Evolutionary conservation across 1,140 invertebrate genomes (phyloP).

Genomic region (Cherax quadricarinatus): DNA sequence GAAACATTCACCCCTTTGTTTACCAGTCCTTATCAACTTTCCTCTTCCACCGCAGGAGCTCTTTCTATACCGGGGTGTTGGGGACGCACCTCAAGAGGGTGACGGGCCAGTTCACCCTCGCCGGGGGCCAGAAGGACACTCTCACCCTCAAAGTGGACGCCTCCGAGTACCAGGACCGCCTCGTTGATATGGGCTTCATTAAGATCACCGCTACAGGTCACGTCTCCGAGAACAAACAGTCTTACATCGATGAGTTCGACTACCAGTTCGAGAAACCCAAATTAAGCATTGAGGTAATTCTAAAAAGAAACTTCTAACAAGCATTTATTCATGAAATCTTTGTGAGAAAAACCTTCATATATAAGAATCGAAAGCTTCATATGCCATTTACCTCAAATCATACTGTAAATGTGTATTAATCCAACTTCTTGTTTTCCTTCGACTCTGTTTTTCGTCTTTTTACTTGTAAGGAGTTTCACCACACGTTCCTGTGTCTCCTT

Average conservation of each 20-base stretch:
- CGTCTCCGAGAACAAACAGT: slow-evolving; percentile 76
- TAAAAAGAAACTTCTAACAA: no score
- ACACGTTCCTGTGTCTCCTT: no score
- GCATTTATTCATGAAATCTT: no score
- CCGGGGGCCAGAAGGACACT: slow-evolving; percentile 61
- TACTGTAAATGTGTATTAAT: no score
- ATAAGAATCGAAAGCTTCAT: no score
- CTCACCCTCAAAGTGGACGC: slow-evolving; percentile 67
- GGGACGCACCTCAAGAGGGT: slow-evolving; percentile 83
- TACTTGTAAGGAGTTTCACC: no score
- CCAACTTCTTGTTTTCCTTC: no score
- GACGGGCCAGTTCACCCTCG: slow-evolving; percentile 81
- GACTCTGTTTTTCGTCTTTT: no score
- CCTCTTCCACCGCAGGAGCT: slow-evolving; percentile 76
- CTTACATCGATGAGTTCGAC: slow-evolving; percentile 75
- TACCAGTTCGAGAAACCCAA: slow-evolving; percentile 76
- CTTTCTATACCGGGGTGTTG: slow-evolving; percentile 87
- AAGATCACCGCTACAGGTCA: slow-evolving; percentile 74
- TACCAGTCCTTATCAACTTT: no score
- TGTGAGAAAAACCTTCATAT: no score
- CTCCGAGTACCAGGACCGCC: slow-evolving; percentile 75
- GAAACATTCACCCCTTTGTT: no score
- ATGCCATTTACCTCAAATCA: no score
- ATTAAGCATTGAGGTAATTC: slow-evolving; percentile 75
- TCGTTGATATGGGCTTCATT: slow-evolving; percentile 76